Conservation (phyloP, 2,888 invertebrate genomes). For the Epiperipatus broadwayi region DNA sequence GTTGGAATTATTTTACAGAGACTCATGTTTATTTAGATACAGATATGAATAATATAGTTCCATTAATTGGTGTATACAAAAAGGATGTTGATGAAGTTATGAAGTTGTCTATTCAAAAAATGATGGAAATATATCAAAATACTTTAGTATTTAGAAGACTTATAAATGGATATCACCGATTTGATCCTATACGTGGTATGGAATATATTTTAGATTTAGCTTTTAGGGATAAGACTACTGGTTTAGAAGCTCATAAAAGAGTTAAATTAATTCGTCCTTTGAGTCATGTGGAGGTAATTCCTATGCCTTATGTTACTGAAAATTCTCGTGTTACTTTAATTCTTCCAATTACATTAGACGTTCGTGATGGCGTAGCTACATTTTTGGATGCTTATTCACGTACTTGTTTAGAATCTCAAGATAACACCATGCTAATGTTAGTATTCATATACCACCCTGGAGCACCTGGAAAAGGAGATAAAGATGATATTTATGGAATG, state of each 20-base stretch:
- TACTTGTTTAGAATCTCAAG: constrained; percentile 50
- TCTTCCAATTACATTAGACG: constrained; percentile 40
- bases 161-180: constrained; percentile 49
- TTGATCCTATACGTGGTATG: constrained; percentile 64
- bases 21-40: constrained; percentile 61
- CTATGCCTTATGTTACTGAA: constrained; percentile 89
- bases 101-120: constrained; percentile 15
- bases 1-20: constrained; percentile 67
- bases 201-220: constrained; percentile 53
- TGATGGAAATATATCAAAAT: constrained; percentile 6
- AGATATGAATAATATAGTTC: constrained; percentile 49
- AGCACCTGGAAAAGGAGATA: constrained; percentile 40
- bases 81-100: constrained; percentile 47
- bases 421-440: constrained; percentile 55
- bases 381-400: constrained; percentile 54
- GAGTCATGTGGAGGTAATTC: constrained; percentile 66
- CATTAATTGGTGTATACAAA: constrained; percentile 37
- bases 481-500: constrained; percentile 38
- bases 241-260: constrained; percentile 35
- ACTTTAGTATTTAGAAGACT: constrained; percentile 36
- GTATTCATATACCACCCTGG: constrained; percentile 37
- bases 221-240: constrained; percentile 21
- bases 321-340: constrained; percentile 59
- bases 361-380: constrained; percentile 35
- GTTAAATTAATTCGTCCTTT: constrained; percentile 64